Evolutionary conservation across 2,797 vertebrate genomes (phyloP), one percentile per base, ranked within the genome.

Genomic region (Malacoraja senta): DNA sequence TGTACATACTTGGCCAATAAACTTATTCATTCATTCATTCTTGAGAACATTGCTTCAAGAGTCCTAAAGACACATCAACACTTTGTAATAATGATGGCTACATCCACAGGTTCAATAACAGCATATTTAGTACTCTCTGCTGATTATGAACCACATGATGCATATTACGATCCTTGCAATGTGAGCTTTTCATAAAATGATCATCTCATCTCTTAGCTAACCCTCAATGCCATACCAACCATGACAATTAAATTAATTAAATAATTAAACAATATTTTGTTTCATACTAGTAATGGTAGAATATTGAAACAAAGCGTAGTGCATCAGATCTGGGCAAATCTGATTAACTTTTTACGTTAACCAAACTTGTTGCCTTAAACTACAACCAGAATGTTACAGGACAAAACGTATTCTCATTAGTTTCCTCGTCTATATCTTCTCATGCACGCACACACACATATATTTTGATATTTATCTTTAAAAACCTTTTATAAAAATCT

Each of bases 81-180:
- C 80, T 58, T 10, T 38, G 44, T 58, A 83, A 83, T 83, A 83
- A 83, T 38, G n/a, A 79, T 24, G 21, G 21, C 44, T 44, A 44
- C 80, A 83, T 83, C 58, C 80, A 83, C 80, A 53, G 26, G 38
- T 83, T 29, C 80, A 83, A 44, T 38, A 83, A 24, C 80, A 83
- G 80, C 26, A 38, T 83, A 58, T 44, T 24, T 44, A 53, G 21
- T 83, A 83, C 24, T 24, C 24, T 24, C 80, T 83, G 80, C 80
- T 83, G 44, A 83, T 58, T 53, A 24, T 83, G 79, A 80, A 80
- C 44, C 79, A 38, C 13, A 80, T 80, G 79, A 80, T 80, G 80
- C 80, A 24, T 24, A 53, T 83, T 83, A 83, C 44, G 44, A 53
- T 83, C 80, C 21, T 83, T 3, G 21, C 80, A 83, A 81, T 83